These are phyloP conservation scores for Heteromurus nitidus DNA, from an alignment of 2,888 invertebrate genomes.

Conservation along the genomic window DNA sequence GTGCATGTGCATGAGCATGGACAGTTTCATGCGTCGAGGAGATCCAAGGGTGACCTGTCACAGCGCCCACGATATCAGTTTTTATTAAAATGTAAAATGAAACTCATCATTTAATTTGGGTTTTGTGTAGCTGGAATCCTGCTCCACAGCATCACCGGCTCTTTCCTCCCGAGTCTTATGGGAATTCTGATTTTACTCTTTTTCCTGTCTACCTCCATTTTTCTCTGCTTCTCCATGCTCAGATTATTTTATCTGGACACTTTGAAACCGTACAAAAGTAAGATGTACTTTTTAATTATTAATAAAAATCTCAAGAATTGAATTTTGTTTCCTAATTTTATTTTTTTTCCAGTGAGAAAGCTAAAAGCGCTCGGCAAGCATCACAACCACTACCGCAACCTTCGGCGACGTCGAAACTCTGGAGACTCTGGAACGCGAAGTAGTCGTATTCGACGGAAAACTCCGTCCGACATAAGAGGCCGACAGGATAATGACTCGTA, in stretches of 20 bases:
- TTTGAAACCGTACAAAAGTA: constrained; percentile 55
- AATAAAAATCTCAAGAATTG: too few relatives aligned
- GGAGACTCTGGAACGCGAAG: constrained; percentile 6
- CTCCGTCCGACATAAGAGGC: not conserved
- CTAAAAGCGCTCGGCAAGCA: constrained; percentile 35
- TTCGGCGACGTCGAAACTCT: too few relatives aligned
- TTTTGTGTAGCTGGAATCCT: constrained; percentile 1
- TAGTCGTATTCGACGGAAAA: not conserved
- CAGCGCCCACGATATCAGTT: too few relatives aligned
- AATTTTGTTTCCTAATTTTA: not conserved
- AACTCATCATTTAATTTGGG: too few relatives aligned
- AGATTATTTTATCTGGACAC: constrained; percentile 50
- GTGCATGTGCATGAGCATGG: too few relatives aligned
- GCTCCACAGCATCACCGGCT: not conserved
- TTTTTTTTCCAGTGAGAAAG: not conserved
- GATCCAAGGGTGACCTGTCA: too few relatives aligned
- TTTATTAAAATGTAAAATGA: too few relatives aligned
- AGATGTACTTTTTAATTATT: too few relatives aligned
- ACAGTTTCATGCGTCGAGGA: too few relatives aligned
- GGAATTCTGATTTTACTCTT: constrained; percentile 36
- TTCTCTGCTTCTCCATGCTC: constrained; percentile 35
- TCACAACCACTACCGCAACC: constrained; percentile 5
- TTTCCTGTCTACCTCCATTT: constrained; percentile 37
- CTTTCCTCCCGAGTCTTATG: constrained; percentile 15
- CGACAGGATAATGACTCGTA: not conserved